phyloP scores from a whole-genome alignment of 1,140 invertebrate genomes.

The Tribolium madens region DNA sequence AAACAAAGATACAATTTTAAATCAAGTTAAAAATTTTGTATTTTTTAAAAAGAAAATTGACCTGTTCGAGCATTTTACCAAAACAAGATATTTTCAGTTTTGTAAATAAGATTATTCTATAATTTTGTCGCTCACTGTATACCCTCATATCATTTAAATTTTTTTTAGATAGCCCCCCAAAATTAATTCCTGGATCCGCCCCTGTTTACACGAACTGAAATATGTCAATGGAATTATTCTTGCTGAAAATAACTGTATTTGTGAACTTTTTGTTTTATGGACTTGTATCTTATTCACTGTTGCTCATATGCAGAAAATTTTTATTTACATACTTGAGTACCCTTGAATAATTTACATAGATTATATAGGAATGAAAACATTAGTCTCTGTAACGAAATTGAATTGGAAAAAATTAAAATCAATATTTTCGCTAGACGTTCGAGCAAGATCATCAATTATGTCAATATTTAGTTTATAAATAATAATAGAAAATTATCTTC shows the following conservation, averaged over 20 bases:
- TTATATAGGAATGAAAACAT: not conserved
- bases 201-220: not conserved
- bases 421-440: not conserved
- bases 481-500: too few species aligned
- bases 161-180: too few species aligned
- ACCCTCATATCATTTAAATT: too few species aligned
- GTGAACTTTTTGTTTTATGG: not conserved
- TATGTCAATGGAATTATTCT: constrained; percentile 9
- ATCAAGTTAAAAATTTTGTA: too few species aligned
- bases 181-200: too few species aligned
- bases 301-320: not conserved
- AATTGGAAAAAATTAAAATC: not conserved
- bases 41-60: too few species aligned
- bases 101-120: too few species aligned
- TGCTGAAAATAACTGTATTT: not conserved
- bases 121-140: too few species aligned
- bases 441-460: not conserved
- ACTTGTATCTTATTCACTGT: not conserved
- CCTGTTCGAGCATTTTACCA: too few species aligned
- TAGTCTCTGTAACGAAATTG: not conserved
- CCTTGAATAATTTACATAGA: constrained; percentile 5
- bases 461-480: constrained; percentile 7
- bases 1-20: too few species aligned
- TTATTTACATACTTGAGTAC: constrained; percentile 12
- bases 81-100: too few species aligned